Percentiles rank a stretch among this genome's conserved stretches.
These are phyloP conservation scores for Ostrea edulis DNA, from an alignment of 1,140 invertebrate genomes.

Conservation along the genomic window DNA sequence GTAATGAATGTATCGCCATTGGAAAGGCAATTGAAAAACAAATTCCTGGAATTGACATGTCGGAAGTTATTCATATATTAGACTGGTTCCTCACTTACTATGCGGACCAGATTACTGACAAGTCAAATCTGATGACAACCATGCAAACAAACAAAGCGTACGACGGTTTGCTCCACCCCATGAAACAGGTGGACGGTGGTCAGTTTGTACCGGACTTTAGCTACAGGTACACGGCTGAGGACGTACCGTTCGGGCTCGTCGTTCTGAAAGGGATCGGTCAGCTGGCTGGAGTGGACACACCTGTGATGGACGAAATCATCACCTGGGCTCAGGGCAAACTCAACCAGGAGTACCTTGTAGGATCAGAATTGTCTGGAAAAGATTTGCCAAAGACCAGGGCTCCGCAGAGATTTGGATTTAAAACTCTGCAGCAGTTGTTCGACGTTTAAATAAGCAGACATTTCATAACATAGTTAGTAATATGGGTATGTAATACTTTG, in stretches of 20 bases:
- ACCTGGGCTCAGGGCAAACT: slow-evolving; percentile 67
- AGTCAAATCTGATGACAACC: slow-evolving; percentile 52
- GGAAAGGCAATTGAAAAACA: slow-evolving; percentile 58
- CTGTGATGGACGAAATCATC: slow-evolving; percentile 66
- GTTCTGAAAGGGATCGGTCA: slow-evolving; percentile 69
- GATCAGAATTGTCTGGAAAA: slow-evolving; percentile 63
- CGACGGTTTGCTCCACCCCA: slow-evolving; percentile 68
- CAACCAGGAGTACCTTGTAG: slow-evolving; percentile 67
- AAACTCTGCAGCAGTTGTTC: slow-evolving; percentile 61
- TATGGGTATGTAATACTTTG: neutral
- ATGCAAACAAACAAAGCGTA: slow-evolving; percentile 69
- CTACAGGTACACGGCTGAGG: slow-evolving; percentile 68
- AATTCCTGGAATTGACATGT: slow-evolving; percentile 59
- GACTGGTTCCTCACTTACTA: slow-evolving; percentile 66
- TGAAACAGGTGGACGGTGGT: slow-evolving; percentile 54
- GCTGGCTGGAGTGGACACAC: slow-evolving; percentile 63
- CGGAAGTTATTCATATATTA: slow-evolving; percentile 62
- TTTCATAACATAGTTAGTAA: neutral
- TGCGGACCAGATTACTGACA: slow-evolving; percentile 61
- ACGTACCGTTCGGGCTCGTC: slow-evolving; percentile 70
- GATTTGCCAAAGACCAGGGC: slow-evolving; percentile 63
- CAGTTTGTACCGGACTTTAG: slow-evolving; percentile 68
- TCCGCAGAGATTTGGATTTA: slow-evolving; percentile 69
- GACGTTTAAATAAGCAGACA: slow-evolving; percentile 4
- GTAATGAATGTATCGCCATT: slow-evolving; percentile 61